Evolutionary conservation across 2,113 vertebrate genomes (phyloP).

Genomic region (Toxostoma redivivum): DNA sequence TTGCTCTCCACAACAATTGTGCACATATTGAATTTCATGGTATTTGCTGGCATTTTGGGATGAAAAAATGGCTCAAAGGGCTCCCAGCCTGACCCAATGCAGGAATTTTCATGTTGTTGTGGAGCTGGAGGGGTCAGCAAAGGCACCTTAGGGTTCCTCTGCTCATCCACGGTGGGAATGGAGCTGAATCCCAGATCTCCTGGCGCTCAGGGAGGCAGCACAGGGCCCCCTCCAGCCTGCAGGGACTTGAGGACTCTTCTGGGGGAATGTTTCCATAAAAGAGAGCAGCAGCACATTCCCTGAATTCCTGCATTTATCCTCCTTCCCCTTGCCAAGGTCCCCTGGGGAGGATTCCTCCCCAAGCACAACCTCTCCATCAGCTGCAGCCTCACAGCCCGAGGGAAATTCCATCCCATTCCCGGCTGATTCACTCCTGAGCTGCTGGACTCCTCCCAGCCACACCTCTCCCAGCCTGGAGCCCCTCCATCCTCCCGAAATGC

Average conservation of each 20-base stretch:
- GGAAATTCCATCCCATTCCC: neutral
- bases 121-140: neutral
- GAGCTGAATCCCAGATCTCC: neutral
- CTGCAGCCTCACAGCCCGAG: neutral
- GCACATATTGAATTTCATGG: neutral
- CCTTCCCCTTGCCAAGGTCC: neutral
- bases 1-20: neutral
- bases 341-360: neutral
- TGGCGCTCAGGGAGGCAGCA: neutral
- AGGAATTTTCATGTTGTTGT: neutral
- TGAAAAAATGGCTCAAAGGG: neutral
- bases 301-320: neutral
- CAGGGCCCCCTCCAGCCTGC: neutral
- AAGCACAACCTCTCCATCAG: neutral
- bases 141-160: neutral
- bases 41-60: neutral
- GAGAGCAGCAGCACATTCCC: neutral
- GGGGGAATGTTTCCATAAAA: neutral
- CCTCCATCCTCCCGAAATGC: rapidly evolving
- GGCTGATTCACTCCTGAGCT: neutral
- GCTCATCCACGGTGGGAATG: rapidly evolving
- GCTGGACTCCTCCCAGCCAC: neutral
- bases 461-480: neutral
- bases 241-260: neutral
- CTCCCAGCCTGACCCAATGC: neutral